Percentiles rank a stretch among this genome's conserved stretches.
These are phyloP conservation scores for human DNA, from an alignment of 2,113 vertebrate genomes.

Conservation along the genomic window GRCh38 chr7:10327001-10327500, in stretches of 20 bases:
- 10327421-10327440: background rate
- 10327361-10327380: background rate
- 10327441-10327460: background rate
- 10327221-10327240: background rate
- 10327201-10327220: background rate
- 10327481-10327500: background rate
- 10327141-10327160: background rate
- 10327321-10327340: background rate
- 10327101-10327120: no score
- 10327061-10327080: background rate
- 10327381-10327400: background rate
- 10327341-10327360: background rate
- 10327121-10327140: background rate
- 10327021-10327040: background rate
- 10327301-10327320: background rate
- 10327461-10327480: background rate
- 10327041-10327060: background rate
- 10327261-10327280: background rate
- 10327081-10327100: background rate
- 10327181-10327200: background rate
- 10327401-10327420: background rate
- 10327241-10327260: accelerated
- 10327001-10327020: background rate
- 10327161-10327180: background rate
- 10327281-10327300: background rate